phyloP scores from a whole-genome alignment of 2,113 vertebrate species.

The Semnornis frantzii region DNA sequence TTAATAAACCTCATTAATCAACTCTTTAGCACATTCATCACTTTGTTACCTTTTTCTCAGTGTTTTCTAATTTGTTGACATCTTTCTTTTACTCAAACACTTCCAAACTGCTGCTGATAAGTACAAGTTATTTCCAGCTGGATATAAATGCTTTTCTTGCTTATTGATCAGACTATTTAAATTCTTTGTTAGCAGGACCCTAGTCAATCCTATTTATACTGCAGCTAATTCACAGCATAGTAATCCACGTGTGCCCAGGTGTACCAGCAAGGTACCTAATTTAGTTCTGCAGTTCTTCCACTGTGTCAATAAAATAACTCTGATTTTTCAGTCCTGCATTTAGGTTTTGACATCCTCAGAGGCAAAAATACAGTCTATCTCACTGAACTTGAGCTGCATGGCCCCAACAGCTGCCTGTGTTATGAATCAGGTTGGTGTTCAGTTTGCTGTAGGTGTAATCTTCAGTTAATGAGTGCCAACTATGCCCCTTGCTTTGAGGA shows the following conservation, averaged over 20 bases:
- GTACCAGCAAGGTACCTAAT: background rate
- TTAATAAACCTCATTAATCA: slow-evolving; percentile 3
- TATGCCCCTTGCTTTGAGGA: slow-evolving; percentile 42
- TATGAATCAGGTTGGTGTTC: slow-evolving; percentile 6
- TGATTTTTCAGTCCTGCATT: background rate
- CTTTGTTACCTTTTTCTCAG: background rate
- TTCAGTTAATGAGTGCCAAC: slow-evolving; percentile 42
- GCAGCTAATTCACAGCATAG: background rate
- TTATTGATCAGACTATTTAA: background rate
- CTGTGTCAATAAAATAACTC: background rate
- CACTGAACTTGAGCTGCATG: background rate
- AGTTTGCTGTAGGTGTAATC: slow-evolving; percentile 21
- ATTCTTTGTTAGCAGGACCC: background rate
- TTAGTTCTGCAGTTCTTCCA: background rate
- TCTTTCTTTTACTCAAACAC: background rate
- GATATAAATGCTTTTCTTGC: background rate
- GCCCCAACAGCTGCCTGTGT: background rate
- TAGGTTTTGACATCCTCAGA: background rate
- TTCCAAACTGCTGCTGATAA: background rate
- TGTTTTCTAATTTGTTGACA: background rate
- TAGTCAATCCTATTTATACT: background rate
- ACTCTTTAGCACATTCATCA: background rate
- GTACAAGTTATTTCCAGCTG: background rate
- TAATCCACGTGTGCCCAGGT: background rate
- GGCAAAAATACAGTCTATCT: background rate